These are phyloP conservation scores for Schizaphis graminum DNA, from an alignment of 2,888 invertebrate genomes.

Conservation along the genomic window DNA sequence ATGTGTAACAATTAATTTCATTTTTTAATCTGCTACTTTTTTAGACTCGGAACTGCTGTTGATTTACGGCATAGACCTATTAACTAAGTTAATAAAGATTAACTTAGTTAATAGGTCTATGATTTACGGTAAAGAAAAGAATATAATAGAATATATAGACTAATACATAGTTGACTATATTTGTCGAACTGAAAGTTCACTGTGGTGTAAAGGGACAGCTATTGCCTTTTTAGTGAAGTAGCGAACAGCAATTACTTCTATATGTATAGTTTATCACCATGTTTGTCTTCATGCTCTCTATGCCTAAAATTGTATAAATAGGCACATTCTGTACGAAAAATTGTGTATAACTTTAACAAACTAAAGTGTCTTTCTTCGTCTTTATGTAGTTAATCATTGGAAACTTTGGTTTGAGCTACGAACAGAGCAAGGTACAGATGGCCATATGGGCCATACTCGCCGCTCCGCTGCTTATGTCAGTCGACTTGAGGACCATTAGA, in stretches of 20 bases:
- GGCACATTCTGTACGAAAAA: background rate
- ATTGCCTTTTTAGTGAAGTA: background rate
- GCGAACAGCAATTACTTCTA: background rate
- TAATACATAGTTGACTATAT: background rate
- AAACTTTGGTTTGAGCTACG: conserved; percentile 93
- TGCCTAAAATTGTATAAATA: background rate
- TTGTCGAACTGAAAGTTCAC: background rate
- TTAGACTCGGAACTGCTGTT: background rate
- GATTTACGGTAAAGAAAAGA: background rate
- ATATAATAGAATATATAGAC: too few relatives aligned
- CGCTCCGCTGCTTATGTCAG: conserved; percentile 97
- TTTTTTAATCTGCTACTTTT: background rate
- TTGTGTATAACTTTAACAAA: background rate
- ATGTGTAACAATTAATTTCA: background rate
- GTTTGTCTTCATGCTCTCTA: background rate
- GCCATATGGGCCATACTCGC: conserved; percentile 96
- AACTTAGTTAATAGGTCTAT: too few relatives aligned
- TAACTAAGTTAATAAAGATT: too few relatives aligned
- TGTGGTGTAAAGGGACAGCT: background rate
- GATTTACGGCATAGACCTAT: too few relatives aligned
- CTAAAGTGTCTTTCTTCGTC: background rate
- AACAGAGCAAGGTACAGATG: conserved; percentile 96
- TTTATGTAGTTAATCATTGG: conserved; percentile 87
- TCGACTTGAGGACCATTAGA: conserved; percentile 88
- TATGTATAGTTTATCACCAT: background rate